Conservation (phyloP, 2,888 invertebrate species). For the Helleia helle region DNA sequence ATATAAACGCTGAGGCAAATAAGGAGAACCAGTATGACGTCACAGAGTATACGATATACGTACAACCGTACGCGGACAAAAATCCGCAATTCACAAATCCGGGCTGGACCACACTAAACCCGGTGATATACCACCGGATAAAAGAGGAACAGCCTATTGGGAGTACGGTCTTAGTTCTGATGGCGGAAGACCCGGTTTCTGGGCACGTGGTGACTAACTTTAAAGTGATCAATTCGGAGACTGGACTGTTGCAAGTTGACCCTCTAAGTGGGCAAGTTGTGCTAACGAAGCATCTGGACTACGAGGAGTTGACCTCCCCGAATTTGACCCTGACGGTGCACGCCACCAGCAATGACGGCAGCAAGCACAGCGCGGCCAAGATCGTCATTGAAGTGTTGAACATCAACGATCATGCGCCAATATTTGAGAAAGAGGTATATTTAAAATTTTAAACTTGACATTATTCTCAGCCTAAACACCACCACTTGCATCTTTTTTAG, state of each 20-base stretch:
- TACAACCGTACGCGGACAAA: slow-evolving; percentile 84
- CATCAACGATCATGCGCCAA: slow-evolving; percentile 85
- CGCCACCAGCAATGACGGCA: slow-evolving; percentile 66
- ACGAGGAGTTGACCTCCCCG: slow-evolving; percentile 79
- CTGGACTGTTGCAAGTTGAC: slow-evolving; percentile 72
- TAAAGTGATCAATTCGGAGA: slow-evolving; percentile 70
- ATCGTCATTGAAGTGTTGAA: slow-evolving; percentile 82
- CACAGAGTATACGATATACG: slow-evolving; percentile 83
- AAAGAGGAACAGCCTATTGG: slow-evolving; percentile 86
- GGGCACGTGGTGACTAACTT: slow-evolving; percentile 76
- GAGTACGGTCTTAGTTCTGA: slow-evolving; percentile 78
- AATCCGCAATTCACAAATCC: slow-evolving; percentile 82
- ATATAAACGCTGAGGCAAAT: slow-evolving; percentile 79
- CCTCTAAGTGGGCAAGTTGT: slow-evolving; percentile 83
- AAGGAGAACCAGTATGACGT: slow-evolving; percentile 77
- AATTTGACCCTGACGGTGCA: slow-evolving; percentile 73
- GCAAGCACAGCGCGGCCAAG: slow-evolving; percentile 77
- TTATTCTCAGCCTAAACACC: no score
- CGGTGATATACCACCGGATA: slow-evolving; percentile 77
- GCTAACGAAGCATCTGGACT: slow-evolving; percentile 82
- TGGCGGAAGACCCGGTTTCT: slow-evolving; percentile 81
- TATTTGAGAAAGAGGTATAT: slow-evolving; percentile 77
- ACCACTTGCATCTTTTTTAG: no score
- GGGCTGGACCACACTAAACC: slow-evolving; percentile 82
- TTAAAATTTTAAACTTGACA: no score